Evolutionary conservation across 2,797 vertebrate species (phyloP).

Genomic region (Onychomys arenicola): DNA sequence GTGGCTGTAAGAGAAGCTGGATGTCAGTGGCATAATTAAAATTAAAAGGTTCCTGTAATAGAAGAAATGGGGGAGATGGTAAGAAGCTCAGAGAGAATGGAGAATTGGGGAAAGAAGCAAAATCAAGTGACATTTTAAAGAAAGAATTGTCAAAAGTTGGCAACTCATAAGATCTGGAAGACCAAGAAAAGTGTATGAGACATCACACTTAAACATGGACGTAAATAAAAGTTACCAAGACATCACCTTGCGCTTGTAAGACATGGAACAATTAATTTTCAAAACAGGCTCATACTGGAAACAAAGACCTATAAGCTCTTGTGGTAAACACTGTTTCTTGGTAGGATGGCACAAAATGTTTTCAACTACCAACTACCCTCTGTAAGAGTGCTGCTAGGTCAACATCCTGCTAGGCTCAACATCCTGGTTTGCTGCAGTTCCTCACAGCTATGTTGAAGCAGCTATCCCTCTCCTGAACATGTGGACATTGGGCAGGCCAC

Average conservation of each 20-base stretch:
- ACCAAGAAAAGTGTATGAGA: not conserved
- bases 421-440: not conserved
- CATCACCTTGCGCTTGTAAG: not conserved
- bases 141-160: not conserved
- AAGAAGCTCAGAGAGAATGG: constrained; percentile 40
- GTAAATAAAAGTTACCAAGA: not conserved
- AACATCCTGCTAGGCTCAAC: not conserved
- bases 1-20: constrained; percentile 57
- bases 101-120: not conserved
- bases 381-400: not conserved
- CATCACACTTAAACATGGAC: not conserved
- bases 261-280: not conserved
- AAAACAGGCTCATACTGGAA: not conserved
- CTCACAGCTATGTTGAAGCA: no score
- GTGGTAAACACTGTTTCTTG: not conserved
- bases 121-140: not conserved
- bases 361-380: not conserved
- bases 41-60: constrained; percentile 69
- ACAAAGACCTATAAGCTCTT: constrained; percentile 2
- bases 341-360: not conserved
- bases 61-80: constrained; percentile 50
- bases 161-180: not conserved
- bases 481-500: not conserved
- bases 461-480: not conserved
- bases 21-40: constrained; percentile 72